Conservation (phyloP, 2,113 vertebrate species). For the Oncorhynchus masou region DNA sequence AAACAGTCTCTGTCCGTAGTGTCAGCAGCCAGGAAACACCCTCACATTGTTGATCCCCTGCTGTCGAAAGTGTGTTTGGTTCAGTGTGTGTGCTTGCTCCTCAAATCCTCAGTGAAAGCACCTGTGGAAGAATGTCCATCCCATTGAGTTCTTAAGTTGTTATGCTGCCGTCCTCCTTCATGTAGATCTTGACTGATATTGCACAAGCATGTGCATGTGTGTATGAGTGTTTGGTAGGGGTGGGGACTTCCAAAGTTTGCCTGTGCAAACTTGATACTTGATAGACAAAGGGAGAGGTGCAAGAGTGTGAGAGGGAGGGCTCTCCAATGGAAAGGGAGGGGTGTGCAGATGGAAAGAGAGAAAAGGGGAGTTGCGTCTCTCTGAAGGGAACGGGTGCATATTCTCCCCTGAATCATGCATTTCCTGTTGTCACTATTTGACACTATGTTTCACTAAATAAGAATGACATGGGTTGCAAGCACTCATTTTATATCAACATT, state of each 20-base stretch:
- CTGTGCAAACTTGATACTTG: conserved; percentile 59
- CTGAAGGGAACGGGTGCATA: conserved; percentile 27
- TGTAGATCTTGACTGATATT: conserved; percentile 27
- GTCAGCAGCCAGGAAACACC: conserved; percentile 26
- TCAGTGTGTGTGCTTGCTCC: not conserved
- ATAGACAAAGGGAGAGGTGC: conserved; percentile 59
- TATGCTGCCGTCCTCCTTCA: not conserved
- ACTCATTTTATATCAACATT: not conserved
- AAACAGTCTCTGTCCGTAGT: conserved; percentile 1
- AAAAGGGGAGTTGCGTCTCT: not conserved
- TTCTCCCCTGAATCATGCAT: conserved; percentile 39
- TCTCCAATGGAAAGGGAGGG: conserved; percentile 6
- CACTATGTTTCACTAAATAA: not conserved
- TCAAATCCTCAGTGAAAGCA: conserved; percentile 1
- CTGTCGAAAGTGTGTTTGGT: not conserved
- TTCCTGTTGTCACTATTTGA: conserved; percentile 51
- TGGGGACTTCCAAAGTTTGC: conserved; percentile 56
- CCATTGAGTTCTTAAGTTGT: not conserved
- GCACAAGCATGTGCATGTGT: conserved; percentile 11
- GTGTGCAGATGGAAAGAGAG: conserved; percentile 18
- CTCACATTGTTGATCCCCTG: not conserved
- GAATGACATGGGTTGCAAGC: conserved; percentile 1
- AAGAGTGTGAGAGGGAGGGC: conserved; percentile 21
- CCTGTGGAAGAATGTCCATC: conserved; percentile 1
- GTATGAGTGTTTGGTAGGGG: conserved; percentile 33